These are phyloP conservation scores for Sternotherus odoratus DNA, from an alignment of 2,797 vertebrate genomes.

Conservation along the genomic window DNA sequence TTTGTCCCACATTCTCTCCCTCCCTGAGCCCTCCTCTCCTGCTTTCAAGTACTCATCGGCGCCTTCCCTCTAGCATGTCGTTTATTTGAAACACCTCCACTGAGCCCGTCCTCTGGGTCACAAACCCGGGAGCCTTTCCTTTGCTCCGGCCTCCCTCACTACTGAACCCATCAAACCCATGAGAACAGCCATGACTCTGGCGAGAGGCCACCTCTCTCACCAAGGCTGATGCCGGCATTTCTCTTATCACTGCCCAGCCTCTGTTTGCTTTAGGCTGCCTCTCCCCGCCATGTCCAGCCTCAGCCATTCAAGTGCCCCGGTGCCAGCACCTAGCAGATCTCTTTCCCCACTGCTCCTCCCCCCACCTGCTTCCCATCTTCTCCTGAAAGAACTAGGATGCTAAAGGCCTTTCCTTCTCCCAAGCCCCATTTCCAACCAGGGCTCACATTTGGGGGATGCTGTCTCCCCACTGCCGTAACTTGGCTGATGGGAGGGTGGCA, in stretches of 20 bases:
- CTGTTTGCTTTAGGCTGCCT: background rate
- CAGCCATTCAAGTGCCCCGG: background rate
- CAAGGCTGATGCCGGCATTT: background rate
- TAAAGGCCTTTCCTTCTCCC: conserved; percentile 22
- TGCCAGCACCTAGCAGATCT: background rate
- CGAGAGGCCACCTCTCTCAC: conserved; percentile 35
- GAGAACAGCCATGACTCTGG: conserved; percentile 28
- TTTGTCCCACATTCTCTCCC: conserved; percentile 30
- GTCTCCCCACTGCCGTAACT: background rate
- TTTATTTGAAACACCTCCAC: conserved; percentile 38
- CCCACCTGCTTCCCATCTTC: conserved; percentile 3
- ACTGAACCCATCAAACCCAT: conserved; percentile 35
- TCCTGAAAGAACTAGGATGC: conserved; percentile 28
- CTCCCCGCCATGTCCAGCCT: background rate
- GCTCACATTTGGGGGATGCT: background rate
- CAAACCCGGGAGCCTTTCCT: background rate
- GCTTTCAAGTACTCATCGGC: conserved; percentile 61
- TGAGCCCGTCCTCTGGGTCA: background rate
- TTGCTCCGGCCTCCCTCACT: conserved; percentile 1
- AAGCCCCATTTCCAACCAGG: background rate
- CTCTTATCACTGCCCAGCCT: background rate
- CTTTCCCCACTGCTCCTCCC: background rate
- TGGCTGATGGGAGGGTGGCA: background rate
- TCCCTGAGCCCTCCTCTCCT: background rate
- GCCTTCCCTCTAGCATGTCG: conserved; percentile 31